Evolutionary conservation across 2,113 vertebrate species (phyloP).

Genomic region (Urocitellus parryii): DNA sequence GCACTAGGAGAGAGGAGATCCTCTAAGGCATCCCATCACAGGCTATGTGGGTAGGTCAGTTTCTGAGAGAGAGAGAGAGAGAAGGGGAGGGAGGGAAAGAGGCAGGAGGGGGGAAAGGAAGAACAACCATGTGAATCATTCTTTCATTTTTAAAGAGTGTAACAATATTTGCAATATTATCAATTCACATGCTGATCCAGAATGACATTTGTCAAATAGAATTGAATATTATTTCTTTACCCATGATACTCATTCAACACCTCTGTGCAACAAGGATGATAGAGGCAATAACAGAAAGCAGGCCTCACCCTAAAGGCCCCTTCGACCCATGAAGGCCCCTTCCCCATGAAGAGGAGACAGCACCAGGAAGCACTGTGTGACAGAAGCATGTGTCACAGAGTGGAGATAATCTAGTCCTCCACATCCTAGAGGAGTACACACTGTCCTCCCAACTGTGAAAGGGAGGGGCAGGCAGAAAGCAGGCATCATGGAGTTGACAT

Average conservation of each 20-base stretch:
- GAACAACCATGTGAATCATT: not conserved
- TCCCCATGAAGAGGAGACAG: not conserved
- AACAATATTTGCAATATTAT: not conserved
- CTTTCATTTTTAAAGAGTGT: not conserved
- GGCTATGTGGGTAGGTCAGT: not conserved
- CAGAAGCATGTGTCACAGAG: not conserved
- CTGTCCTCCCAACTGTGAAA: not conserved
- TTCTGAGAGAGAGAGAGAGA: not conserved
- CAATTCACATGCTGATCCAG: not conserved
- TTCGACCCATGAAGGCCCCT: too few relatives aligned
- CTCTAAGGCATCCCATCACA: not conserved
- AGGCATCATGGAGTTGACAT: not conserved
- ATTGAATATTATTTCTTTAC: not conserved
- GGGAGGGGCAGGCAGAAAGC: not conserved
- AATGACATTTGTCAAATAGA: not conserved
- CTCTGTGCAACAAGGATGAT: not conserved
- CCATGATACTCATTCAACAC: not conserved
- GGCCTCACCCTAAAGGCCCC: not conserved
- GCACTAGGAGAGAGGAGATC: not conserved
- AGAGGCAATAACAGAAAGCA: not conserved
- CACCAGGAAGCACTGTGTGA: not conserved
- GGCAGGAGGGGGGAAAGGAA: not conserved
- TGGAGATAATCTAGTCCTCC: not conserved
- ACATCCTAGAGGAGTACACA: not conserved
- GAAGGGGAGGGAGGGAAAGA: not conserved